Conservation (phyloP, 2,888 invertebrate species). For the Pharmacophagus antenor region DNA sequence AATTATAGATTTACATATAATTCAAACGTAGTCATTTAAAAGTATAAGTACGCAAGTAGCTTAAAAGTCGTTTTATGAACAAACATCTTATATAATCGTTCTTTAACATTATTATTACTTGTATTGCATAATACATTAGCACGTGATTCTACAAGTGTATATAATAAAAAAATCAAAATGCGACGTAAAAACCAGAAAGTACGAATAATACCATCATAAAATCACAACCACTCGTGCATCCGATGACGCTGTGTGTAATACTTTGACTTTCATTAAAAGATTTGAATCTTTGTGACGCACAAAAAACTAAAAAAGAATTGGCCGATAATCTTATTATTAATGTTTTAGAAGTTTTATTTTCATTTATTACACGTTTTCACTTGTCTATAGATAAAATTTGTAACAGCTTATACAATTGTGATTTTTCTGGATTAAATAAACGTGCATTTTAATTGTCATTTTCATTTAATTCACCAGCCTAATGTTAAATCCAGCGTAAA, state of each 20-base stretch:
- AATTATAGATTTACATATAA: constrained; percentile 40
- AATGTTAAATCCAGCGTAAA: background rate
- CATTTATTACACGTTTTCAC: constrained; percentile 29
- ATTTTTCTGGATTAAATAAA: constrained; percentile 67
- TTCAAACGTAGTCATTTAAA: constrained; percentile 70
- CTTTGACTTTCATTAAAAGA: constrained; percentile 32
- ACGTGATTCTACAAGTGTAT: constrained; percentile 39
- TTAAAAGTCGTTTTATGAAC: constrained; percentile 58
- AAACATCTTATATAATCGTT: constrained; percentile 61
- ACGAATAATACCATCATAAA: background rate
- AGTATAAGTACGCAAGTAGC: constrained; percentile 67
- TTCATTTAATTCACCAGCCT: background rate
- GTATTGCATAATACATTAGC: constrained; percentile 43
- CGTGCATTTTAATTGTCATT: constrained; percentile 49
- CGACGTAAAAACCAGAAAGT: constrained; percentile 27
- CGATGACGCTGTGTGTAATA: background rate
- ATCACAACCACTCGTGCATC: background rate
- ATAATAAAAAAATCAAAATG: constrained; percentile 30
- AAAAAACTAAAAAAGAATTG: constrained; percentile 41
- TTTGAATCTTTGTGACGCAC: constrained; percentile 41
- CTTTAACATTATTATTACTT: constrained; percentile 35
- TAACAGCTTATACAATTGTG: constrained; percentile 64
- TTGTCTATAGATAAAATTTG: constrained; percentile 35
- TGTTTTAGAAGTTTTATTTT: constrained; percentile 37
- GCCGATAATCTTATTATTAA: constrained; percentile 28